phyloP scores from a whole-genome alignment of 1,140 invertebrate species.

The Micrasema minimum region DNA sequence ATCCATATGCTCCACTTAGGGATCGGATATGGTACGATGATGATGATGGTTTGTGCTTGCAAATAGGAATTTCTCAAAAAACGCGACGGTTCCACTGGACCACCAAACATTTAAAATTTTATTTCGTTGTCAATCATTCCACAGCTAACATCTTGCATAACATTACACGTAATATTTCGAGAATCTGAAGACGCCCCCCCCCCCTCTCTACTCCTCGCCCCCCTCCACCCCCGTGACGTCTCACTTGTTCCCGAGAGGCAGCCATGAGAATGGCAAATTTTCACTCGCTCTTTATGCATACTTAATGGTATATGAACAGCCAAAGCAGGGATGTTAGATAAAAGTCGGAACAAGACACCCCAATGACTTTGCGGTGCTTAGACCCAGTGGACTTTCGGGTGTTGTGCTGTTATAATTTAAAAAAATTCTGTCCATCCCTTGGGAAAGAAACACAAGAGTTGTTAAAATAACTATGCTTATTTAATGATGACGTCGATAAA shows the following conservation, averaged over 20 bases:
- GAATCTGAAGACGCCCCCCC: constrained; percentile 5
- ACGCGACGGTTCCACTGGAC: too few relatives aligned
- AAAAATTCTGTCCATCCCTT: too few relatives aligned
- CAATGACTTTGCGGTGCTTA: constrained; percentile 20
- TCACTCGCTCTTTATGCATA: constrained; percentile 45
- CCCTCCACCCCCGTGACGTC: constrained; percentile 7
- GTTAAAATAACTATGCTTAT: too few relatives aligned
- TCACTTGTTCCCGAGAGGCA: constrained; percentile 19
- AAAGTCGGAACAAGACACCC: constrained; percentile 37
- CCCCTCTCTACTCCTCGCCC: neutral
- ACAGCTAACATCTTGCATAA: neutral
- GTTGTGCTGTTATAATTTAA: too few relatives aligned
- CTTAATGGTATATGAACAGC: constrained; percentile 44
- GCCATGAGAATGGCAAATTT: constrained; percentile 44
- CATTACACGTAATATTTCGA: neutral
- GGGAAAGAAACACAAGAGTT: too few relatives aligned
- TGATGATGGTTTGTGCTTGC: too few relatives aligned
- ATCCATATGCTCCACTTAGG: too few relatives aligned
- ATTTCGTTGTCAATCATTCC: too few relatives aligned
- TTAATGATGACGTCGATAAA: too few relatives aligned
- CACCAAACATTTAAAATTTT: too few relatives aligned
- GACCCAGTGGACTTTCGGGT: constrained; percentile 4
- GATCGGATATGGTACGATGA: too few relatives aligned
- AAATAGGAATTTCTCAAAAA: too few relatives aligned
- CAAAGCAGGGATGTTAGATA: constrained; percentile 38